Evolutionary conservation across 1,140 invertebrate species (phyloP).

Genomic region (Danaus plexippus): DNA sequence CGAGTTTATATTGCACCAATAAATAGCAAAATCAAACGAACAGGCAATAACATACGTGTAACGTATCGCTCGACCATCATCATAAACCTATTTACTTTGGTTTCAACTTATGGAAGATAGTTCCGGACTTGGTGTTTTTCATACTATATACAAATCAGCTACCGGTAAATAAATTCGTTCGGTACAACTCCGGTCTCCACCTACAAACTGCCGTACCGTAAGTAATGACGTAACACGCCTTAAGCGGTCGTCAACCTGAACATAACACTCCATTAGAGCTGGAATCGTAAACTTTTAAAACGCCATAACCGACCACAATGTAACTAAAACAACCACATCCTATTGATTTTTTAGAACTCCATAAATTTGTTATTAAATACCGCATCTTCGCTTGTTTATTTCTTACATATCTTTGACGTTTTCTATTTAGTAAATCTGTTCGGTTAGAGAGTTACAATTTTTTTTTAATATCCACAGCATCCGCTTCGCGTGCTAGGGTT

Average conservation of each 20-base stretch:
- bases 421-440: slow-evolving; percentile 41
- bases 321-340: slow-evolving; percentile 48
- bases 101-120: too few species aligned
- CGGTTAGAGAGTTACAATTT: slow-evolving; percentile 50
- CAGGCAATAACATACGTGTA: slow-evolving; percentile 26
- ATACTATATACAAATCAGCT: too few species aligned
- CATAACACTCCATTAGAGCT: slow-evolving; percentile 23
- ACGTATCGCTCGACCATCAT: slow-evolving; percentile 21
- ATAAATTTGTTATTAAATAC: slow-evolving; percentile 50
- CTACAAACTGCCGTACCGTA: too few species aligned
- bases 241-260: slow-evolving; percentile 19
- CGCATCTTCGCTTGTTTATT: slow-evolving; percentile 37
- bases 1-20: slow-evolving; percentile 29
- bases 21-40: slow-evolving; percentile 42
- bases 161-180: too few species aligned
- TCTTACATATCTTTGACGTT: slow-evolving; percentile 30
- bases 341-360: slow-evolving; percentile 42
- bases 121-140: too few species aligned
- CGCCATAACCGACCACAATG: slow-evolving; percentile 24
- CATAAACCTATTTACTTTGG: slow-evolving; percentile 21
- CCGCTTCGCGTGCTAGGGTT: slow-evolving; percentile 44
- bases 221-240: slow-evolving; percentile 14
- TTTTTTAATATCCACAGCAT: slow-evolving; percentile 56
- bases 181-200: too few species aligned
- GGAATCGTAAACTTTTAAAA: slow-evolving; percentile 29